Base-by-base conservation (phyloP, 2,113 vertebrate genomes). In the Gallinago paraguaiae region DNA sequence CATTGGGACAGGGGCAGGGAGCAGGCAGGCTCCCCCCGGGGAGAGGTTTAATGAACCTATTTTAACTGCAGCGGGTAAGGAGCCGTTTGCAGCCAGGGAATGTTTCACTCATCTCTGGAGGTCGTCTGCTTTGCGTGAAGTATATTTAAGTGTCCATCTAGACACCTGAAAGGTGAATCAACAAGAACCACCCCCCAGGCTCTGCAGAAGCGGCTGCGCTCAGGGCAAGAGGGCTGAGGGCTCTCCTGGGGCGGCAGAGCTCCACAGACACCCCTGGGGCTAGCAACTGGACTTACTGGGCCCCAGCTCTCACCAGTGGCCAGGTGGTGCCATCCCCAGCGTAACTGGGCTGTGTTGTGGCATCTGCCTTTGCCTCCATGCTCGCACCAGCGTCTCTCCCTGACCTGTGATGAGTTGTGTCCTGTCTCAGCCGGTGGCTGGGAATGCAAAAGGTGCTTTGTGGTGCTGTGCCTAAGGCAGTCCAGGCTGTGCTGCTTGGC, bases 11-110 rank as follows among this genome's bases (percentile, higher is more conserved):
- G 41, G 70, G 41, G 17, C 46, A 41, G 37, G n/a, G 24, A 76
- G 24, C 48, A 51, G 13, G 16, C 41, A 70, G 45, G 13, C 0
- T 3, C 24, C 12, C 17, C 41, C 48, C 9, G 0, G 3, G 43
- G 9, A 45, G 41, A 84, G 9, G n/a, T 90, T 82, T 70, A 75
- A 41, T 1, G 7, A 71, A 41, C 25, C 22, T 70, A 8, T 31
- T 81, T 64, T 46, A 74, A 22, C 17, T 56, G 16, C 20, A 33
- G 43, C 1, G 5, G 16, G 27, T 60, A 78, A 60, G 43, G 69
- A 84, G 14, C 28, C 3, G 19, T 60, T 41, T 56, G 39, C 61
- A 82, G 50, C 23, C 33, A 60, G 39, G 31, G 25, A 45, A 65
- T 4, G 33, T 51, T 51, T 90, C 25, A n/a, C 23, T 25, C 48